These are phyloP conservation scores for Bradypodion ventrale DNA, from an alignment of 2,797 vertebrate genomes.

Conservation along the genomic window DNA sequence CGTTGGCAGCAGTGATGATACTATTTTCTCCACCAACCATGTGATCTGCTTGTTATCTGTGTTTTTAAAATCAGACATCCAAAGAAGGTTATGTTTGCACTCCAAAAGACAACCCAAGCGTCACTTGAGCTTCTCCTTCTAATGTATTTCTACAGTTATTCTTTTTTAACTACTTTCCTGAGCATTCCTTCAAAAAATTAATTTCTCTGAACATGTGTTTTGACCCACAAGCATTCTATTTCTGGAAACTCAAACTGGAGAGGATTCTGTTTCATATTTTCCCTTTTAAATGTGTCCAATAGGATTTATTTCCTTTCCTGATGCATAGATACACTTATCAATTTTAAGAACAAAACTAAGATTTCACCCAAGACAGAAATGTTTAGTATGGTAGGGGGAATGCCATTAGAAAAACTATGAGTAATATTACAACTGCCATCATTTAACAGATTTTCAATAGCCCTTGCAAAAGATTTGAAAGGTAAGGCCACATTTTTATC, in stretches of 20 bases:
- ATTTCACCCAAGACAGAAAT: background rate
- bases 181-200: background rate
- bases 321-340: background rate
- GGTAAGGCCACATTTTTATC: background rate
- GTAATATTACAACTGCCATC: background rate
- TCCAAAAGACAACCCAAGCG: no score
- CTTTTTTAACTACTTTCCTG: no score
- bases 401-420: background rate
- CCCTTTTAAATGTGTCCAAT: background rate
- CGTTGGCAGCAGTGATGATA: no score
- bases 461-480: background rate
- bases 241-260: background rate
- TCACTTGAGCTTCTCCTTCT: no score
- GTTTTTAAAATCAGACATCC: no score
- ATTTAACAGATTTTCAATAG: background rate
- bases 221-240: background rate
- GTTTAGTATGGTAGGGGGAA: no score
- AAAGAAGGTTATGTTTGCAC: no score
- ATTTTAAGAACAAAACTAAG: background rate
- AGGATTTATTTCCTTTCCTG: background rate
- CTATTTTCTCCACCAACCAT: no score
- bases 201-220: no score
- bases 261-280: background rate
- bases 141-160: no score
- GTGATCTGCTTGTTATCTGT: no score